Percentiles rank a stretch among this genome's conserved stretches.
Evolutionary conservation across 35 echinoderm and acorn worm genomes (phyloP).

Genomic region (Heliocidaris erythrogramma): DNA sequence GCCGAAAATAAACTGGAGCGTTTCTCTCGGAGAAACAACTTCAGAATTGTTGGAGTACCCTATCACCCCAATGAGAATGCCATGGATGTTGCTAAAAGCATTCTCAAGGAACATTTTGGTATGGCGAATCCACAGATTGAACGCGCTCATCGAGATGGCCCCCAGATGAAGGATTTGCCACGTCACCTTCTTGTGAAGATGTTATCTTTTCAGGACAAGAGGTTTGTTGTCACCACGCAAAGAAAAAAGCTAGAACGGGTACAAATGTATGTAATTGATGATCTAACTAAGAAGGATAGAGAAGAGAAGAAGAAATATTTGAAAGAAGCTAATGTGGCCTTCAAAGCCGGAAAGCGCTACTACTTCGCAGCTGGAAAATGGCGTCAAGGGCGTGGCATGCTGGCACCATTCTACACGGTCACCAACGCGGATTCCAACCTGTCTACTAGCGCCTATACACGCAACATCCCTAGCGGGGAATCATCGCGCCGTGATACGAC

Average conservation of each 20-base stretch:
- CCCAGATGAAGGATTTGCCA: not conserved
- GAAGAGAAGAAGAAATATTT: conserved; percentile 43
- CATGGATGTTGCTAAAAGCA: not conserved
- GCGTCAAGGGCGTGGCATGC: not conserved
- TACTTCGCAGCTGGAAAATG: conserved; percentile 11
- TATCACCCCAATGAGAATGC: conserved; percentile 39
- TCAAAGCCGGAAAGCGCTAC: not conserved
- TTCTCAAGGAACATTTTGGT: conserved; percentile 26
- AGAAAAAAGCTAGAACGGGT: not conserved
- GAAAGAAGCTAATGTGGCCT: not conserved
- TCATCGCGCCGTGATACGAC: too few species aligned
- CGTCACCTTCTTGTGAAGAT: conserved; percentile 61
- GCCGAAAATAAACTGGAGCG: conserved; percentile 53
- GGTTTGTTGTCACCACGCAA: conserved; percentile 15
- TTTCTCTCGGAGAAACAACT: conserved; percentile 64
- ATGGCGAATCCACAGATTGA: conserved; percentile 56
- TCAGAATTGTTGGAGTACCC: conserved; percentile 46
- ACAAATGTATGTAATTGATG: conserved; percentile 47
- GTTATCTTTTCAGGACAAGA: conserved; percentile 58
- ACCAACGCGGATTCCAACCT: too few species aligned
- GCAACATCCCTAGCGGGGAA: too few species aligned
- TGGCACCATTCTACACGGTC: not conserved
- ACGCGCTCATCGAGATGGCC: conserved; percentile 62
- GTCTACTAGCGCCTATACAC: too few species aligned
- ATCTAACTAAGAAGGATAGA: conserved; percentile 49